Base-by-base conservation (phyloP, 2,888 invertebrate species). In the Drosophila demipolita region DNA sequence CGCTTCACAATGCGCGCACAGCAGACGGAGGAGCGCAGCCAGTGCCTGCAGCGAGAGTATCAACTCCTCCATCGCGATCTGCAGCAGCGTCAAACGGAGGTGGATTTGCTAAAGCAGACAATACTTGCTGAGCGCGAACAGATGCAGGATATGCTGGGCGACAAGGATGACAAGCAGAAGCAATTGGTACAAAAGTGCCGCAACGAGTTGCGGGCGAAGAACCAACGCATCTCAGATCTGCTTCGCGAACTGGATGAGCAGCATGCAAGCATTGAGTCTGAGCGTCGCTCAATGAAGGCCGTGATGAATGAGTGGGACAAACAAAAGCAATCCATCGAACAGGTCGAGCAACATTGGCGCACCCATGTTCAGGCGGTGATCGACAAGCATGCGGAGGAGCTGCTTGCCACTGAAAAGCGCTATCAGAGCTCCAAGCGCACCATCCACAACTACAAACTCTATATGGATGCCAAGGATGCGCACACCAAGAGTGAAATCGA, bases 401-500 rank as follows among this genome's bases (percentile, higher is more conserved):
- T 95, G 73, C 93, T 94, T 38, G 91, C 92, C 1, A 82, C 95
- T 33, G 94, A 94, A 62, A 94, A 94, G 12, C 96, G 95, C 82
- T 95, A 95, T 86, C 94, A 94, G 82, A 94, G 94, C 63, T 94
- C 95, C 3, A 96, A 95, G 90, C 94, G 94, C 84, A 95, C 94
- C 36, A 94, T 95, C 36, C 93, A 93, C 32, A 95, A 95, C 87
- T 96, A 95, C 87, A 96, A 95, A 95, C 94, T 95, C 75, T 95
- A 95, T 80, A 94, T 95, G 23, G 93, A 94, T 35, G 95, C 95
- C 77, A 95, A 95, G 82, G 95, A 96, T 70, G 94, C 94, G 33
- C 95, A 95, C 85, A 94, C 95, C 76, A 93, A 94, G 78, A 94
- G 94, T 67, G 96, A 96, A 91, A 94, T 95, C 89, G 94, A 95